Conservation (phyloP, 2,888 invertebrate genomes). For the Amiota minor region DNA sequence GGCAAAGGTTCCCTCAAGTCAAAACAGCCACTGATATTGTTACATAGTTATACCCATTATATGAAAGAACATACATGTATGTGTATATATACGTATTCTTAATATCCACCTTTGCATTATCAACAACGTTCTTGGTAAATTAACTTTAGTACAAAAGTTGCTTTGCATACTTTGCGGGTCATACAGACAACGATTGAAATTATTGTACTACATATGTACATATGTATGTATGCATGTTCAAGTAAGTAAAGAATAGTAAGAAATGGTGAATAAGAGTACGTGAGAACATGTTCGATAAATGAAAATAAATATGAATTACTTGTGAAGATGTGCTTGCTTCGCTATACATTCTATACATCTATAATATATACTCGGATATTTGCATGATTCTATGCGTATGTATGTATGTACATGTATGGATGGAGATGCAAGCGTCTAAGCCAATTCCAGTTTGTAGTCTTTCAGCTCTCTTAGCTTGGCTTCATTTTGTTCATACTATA, state of each 20-base stretch:
- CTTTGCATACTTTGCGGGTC: conserved; percentile 35
- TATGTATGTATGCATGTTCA: no score
- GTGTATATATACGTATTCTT: no score
- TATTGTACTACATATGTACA: no score
- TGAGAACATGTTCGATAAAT: conserved; percentile 30
- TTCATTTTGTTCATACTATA: not conserved
- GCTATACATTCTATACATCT: not conserved
- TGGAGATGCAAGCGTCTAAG: not conserved
- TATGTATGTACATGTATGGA: not conserved
- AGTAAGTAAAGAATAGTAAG: no score
- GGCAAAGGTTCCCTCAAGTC: no score
- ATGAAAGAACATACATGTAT: no score
- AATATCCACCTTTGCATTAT: not conserved
- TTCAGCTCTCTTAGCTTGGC: no score
- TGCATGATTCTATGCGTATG: not conserved
- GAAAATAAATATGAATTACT: conserved; percentile 47
- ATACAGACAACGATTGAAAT: not conserved
- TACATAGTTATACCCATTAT: no score
- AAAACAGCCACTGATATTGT: no score
- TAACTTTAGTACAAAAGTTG: conserved; percentile 38
- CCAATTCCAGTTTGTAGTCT: no score
- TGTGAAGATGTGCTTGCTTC: not conserved
- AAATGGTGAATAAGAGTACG: not conserved
- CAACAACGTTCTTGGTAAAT: conserved; percentile 33
- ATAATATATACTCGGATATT: not conserved